phyloP scores from a whole-genome alignment of 2,888 invertebrate genomes.

The Cephalotes varians region DNA sequence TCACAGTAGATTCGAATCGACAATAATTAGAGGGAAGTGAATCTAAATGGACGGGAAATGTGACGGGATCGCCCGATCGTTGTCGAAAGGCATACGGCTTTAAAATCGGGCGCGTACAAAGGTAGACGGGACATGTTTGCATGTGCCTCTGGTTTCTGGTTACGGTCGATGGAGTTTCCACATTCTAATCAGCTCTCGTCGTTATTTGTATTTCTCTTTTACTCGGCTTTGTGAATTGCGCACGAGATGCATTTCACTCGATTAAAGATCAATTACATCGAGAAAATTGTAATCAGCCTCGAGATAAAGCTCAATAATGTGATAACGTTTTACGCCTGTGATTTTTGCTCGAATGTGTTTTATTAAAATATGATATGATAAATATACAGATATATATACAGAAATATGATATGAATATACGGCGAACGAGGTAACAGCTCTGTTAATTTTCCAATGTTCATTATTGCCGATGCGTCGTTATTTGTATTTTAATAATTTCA shows the following conservation, averaged over 20 bases:
- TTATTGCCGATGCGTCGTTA: slow-evolving; percentile 32
- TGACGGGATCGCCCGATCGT: slow-evolving; percentile 36
- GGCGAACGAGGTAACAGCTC: not conserved
- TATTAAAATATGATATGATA: slow-evolving; percentile 27
- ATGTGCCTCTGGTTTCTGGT: slow-evolving; percentile 36
- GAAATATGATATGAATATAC: slow-evolving; percentile 11
- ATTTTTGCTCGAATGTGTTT: slow-evolving; percentile 15
- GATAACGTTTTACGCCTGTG: not conserved
- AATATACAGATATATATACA: too few species aligned
- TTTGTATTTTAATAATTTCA: slow-evolving; percentile 41
- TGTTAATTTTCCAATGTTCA: slow-evolving; percentile 41
- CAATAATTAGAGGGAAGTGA: slow-evolving; percentile 71
- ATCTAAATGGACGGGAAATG: slow-evolving; percentile 48
- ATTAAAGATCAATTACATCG: slow-evolving; percentile 24
- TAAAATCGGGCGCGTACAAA: slow-evolving; percentile 72
- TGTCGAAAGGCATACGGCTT: slow-evolving; percentile 54
- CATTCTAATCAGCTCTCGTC: slow-evolving; percentile 66
- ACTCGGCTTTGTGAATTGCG: slow-evolving; percentile 43
- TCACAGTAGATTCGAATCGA: slow-evolving; percentile 62
- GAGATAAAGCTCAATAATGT: slow-evolving; percentile 14
- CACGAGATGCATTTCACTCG: slow-evolving; percentile 25
- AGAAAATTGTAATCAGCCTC: not conserved
- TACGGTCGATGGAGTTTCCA: slow-evolving; percentile 60
- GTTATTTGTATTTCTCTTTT: slow-evolving; percentile 66
- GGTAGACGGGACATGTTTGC: slow-evolving; percentile 50